A percentile compares a stretch with the other conserved stretches of the same genome.
Evolutionary conservation across 2,888 invertebrate species (phyloP).

Genomic region (Phania funesta): DNA sequence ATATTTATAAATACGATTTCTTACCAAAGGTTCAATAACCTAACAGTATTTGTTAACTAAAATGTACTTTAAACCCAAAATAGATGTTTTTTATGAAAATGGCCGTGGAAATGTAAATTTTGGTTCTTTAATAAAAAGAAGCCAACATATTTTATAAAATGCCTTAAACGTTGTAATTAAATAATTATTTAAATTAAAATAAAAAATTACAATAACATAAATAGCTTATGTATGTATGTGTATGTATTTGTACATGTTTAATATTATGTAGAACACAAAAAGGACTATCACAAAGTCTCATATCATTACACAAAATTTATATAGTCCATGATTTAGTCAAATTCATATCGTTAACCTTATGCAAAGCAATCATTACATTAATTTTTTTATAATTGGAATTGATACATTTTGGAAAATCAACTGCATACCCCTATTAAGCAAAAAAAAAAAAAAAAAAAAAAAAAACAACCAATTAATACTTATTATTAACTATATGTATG

Average conservation of each 20-base stretch:
- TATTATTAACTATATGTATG: constrained; percentile 4
- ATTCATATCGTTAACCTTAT: constrained; percentile 34
- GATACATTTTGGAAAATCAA: constrained; percentile 39
- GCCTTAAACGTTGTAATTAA: constrained; percentile 70
- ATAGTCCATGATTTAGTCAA: not conserved
- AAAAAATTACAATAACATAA: constrained; percentile 48
- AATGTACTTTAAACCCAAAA: no score
- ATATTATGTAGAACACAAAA: constrained; percentile 8
- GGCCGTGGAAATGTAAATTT: no score
- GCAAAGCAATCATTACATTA: not conserved
- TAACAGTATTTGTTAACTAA: no score
- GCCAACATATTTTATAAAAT: constrained; percentile 59
- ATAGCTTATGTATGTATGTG: constrained; percentile 17
- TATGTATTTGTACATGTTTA: constrained; percentile 11
- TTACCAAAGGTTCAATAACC: no score
- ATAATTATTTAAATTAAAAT: constrained; percentile 30
- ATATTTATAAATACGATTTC: no score
- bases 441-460: constrained; percentile 39
- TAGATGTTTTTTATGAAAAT: no score
- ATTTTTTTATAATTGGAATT: constrained; percentile 56
- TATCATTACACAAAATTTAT: constrained; percentile 35
- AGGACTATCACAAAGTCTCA: not conserved
- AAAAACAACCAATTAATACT: constrained; percentile 29
- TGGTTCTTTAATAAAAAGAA: no score
- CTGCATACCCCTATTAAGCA: constrained; percentile 1